A percentile compares a stretch with the other conserved stretches of the same genome.
These are phyloP conservation scores for Nesometra sesokonis DNA, from an alignment of 35 echinoderm and acorn worm species.

Conservation along the genomic window DNA sequence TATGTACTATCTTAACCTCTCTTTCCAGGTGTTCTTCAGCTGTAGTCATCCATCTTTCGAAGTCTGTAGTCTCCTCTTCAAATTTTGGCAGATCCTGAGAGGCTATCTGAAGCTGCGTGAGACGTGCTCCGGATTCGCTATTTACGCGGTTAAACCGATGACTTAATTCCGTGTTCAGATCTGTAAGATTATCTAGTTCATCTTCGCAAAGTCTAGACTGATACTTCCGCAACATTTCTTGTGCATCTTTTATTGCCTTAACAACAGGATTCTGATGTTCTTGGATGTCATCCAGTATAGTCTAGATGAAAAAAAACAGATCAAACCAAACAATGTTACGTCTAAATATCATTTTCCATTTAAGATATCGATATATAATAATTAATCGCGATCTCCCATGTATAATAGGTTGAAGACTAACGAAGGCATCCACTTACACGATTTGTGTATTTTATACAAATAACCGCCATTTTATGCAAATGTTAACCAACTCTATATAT, in stretches of 20 bases:
- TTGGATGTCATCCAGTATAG: conserved; percentile 68
- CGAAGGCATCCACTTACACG: no score
- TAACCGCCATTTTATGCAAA: no score
- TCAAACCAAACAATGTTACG: background rate
- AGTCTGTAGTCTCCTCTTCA: conserved; percentile 54
- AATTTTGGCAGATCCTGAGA: conserved; percentile 77
- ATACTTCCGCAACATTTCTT: conserved; percentile 64
- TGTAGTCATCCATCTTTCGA: conserved; percentile 48
- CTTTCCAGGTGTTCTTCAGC: conserved; percentile 64
- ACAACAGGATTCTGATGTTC: conserved; percentile 67
- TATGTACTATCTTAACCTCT: conserved; percentile 24
- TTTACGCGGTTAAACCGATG: conserved; percentile 73
- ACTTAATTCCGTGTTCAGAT: conserved; percentile 53
- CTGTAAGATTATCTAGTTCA: conserved; percentile 41
- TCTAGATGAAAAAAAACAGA: conserved; percentile 18
- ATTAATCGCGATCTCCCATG: no score
- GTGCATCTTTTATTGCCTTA: conserved; percentile 46
- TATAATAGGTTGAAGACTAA: no score
- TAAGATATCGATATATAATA: no score
- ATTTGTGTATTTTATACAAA: no score
- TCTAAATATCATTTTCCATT: no score
- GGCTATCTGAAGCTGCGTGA: conserved; percentile 44
- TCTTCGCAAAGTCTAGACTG: conserved; percentile 49
- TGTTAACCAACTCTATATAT: no score
- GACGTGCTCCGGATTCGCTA: conserved; percentile 67